A percentile compares a stretch with the other conserved stretches of the same genome.
Evolutionary conservation across 2,888 invertebrate species (phyloP).

Genomic region (Bursaphelenchus okinawaensis): DNA sequence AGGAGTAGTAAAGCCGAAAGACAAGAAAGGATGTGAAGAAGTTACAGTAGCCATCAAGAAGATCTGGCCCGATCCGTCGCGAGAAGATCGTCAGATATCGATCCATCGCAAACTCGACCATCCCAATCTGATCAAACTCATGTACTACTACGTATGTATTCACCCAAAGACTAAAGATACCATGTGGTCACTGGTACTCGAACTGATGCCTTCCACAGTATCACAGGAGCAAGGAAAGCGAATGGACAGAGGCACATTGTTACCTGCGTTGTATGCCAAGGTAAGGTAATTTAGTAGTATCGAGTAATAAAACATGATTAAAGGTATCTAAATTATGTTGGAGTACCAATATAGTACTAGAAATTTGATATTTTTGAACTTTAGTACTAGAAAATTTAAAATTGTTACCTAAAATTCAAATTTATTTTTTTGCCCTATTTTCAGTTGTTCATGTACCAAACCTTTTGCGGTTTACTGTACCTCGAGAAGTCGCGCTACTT

Average conservation of each 20-base stretch:
- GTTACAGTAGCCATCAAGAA: conserved; percentile 17
- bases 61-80: conserved; percentile 27
- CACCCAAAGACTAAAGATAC: conserved; percentile 20
- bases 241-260: conserved; percentile 15
- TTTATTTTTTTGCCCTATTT: background rate
- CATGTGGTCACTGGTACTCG: conserved; percentile 26
- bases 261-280: conserved; percentile 17
- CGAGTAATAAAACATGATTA: background rate
- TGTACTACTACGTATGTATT: conserved; percentile 27
- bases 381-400: background rate
- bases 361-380: no score
- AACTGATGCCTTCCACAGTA: conserved; percentile 27
- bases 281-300: background rate
- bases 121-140: conserved; percentile 19
- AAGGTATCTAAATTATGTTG: no score
- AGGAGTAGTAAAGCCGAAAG: conserved; percentile 8
- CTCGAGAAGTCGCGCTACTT: conserved; percentile 12
- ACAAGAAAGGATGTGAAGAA: conserved; percentile 4
- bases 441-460: conserved; percentile 21
- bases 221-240: conserved; percentile 17
- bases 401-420: background rate
- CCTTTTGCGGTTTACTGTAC: conserved; percentile 16
- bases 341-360: no score
- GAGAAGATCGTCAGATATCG: conserved; percentile 24
- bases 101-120: conserved; percentile 20